A percentile compares a stretch with the other conserved stretches of the same genome.
Evolutionary conservation across 2,113 vertebrate genomes (phyloP).

Genomic region (Rhinolophus ferrumequinum): DNA sequence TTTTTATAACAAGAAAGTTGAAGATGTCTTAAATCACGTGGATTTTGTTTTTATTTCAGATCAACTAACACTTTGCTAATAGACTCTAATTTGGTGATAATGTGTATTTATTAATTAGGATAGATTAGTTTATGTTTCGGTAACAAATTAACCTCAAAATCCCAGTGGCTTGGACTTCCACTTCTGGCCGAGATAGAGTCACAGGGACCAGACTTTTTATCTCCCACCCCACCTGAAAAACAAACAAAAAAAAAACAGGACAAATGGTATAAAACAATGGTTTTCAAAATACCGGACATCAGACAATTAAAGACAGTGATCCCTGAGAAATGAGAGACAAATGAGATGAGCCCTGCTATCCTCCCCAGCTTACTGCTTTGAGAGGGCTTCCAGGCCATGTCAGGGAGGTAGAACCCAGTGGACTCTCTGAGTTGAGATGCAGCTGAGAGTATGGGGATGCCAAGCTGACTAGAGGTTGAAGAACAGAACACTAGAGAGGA

Average conservation of each 20-base stretch:
- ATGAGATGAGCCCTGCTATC: too few relatives aligned
- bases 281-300: neutral
- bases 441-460: too few relatives aligned
- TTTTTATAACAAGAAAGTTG: neutral
- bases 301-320: neutral
- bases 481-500: too few relatives aligned
- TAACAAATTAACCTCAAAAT: constrained; percentile 1
- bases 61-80: neutral
- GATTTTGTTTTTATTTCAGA: neutral
- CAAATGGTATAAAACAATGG: neutral
- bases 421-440: too few relatives aligned
- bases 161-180: neutral
- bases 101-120: neutral
- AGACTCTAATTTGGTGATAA: neutral
- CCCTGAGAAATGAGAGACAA: neutral
- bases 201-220: neutral
- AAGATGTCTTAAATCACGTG: neutral
- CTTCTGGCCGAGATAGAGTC: neutral
- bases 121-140: neutral
- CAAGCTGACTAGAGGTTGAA: too few relatives aligned
- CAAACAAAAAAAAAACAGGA: neutral
- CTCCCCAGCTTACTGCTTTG: too few relatives aligned
- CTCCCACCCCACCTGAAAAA: neutral
- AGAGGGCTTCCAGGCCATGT: too few relatives aligned
- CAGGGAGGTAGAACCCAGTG: too few relatives aligned